Conservation (phyloP, 2,113 vertebrate species). For the Pantherophis guttatus region DNA sequence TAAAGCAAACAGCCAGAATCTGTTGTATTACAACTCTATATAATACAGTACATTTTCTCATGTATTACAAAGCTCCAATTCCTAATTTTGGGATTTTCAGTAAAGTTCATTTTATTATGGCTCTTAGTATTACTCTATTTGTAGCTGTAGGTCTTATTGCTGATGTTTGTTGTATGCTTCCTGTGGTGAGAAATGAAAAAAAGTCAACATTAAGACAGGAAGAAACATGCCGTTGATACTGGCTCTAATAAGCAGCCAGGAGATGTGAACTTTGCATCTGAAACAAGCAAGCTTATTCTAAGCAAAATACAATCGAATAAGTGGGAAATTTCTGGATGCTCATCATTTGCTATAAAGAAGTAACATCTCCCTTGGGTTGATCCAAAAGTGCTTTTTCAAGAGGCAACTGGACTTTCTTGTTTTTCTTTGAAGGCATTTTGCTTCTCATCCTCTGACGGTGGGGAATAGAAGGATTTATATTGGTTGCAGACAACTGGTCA, state of each 20-base stretch:
- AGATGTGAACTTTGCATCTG: neutral
- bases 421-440: no score
- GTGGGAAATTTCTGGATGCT: neutral
- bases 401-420: no score
- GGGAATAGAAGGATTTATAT: no score
- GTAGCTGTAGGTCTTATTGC: neutral
- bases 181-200: neutral
- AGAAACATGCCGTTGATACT: neutral
- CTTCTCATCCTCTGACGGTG: no score
- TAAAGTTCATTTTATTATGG: neutral
- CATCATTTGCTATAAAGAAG: neutral
- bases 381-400: neutral
- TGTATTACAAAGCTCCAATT: neutral
- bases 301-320: neutral
- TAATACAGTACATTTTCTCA: neutral
- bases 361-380: neutral
- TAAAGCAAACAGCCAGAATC: neutral
- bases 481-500: no score
- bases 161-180: neutral
- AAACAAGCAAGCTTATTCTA: neutral
- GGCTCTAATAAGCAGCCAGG: neutral
- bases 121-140: neutral
- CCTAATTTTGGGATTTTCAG: neutral
- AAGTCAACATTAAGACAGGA: neutral
- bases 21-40: neutral